phyloP scores from a whole-genome alignment of 2,888 invertebrate genomes.

The Leptopterna dolabrata region DNA sequence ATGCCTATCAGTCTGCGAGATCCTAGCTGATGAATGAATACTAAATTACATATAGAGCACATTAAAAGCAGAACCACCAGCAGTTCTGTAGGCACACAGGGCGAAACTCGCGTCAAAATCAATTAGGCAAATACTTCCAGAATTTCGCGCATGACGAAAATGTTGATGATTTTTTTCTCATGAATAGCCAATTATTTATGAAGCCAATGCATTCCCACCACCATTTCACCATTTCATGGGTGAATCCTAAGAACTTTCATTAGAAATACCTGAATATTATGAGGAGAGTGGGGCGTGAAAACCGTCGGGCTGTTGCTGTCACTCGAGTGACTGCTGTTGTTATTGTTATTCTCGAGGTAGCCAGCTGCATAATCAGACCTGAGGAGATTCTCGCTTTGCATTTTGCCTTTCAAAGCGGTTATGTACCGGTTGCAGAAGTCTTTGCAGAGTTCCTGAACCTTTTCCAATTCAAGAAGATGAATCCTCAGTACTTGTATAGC shows the following conservation, averaged over 20 bases:
- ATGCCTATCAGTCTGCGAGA: too few species aligned
- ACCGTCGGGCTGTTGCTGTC: conserved; percentile 65
- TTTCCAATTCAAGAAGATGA: conserved; percentile 91
- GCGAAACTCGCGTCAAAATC: too few species aligned
- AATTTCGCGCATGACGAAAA: too few species aligned
- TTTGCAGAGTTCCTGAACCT: conserved; percentile 93
- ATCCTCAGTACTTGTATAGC: conserved; percentile 91
- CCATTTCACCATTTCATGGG: neutral
- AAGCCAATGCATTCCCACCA: neutral
- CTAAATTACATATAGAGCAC: too few species aligned
- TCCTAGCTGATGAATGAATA: too few species aligned
- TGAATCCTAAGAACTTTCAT: neutral
- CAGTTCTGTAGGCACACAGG: too few species aligned
- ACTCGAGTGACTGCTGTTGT: conserved; percentile 64
- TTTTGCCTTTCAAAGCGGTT: conserved; percentile 88
- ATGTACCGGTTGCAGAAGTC: conserved; percentile 95
- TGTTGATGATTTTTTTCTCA: too few species aligned
- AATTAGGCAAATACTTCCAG: too few species aligned
- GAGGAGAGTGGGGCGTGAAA: conserved; percentile 63
- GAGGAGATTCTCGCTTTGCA: conserved; percentile 88
- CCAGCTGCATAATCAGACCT: conserved; percentile 79
- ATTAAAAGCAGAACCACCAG: too few species aligned
- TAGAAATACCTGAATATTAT: conserved; percentile 63
- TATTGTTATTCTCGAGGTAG: conserved; percentile 65
- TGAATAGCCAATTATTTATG: too few species aligned